Evolutionary conservation across 1,140 invertebrate genomes (phyloP), one percentile per base, ranked within the genome.

Genomic region (Aphaenogaster ashmeadi): DNA sequence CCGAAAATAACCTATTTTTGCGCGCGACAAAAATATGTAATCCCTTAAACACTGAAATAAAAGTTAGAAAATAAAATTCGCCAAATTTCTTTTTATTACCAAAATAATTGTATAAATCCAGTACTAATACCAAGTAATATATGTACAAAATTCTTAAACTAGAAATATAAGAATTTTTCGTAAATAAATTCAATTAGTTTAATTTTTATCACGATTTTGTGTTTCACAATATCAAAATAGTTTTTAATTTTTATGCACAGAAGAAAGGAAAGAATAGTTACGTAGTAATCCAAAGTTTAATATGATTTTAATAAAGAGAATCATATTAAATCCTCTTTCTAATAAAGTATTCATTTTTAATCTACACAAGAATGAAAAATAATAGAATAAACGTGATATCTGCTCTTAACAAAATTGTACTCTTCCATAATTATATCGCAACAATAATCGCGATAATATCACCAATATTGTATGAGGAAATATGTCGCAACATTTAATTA

Each of bases 401-500:
- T 75, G 13, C 9, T 38, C 13, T 72, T 33, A 47, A 78, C 3
- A 15, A 50, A 50, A 67, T 79, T 52, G 11, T 74, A 72, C 36
- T 50, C 21, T 69, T 13, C n/a, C 1, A 2, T 13, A 77, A 47
- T 27, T 18, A n/a, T 52, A 41, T 69, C 38, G 0, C 11, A 21
- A 9, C 7, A n/a, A 36, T 38, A 3, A 38, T 52, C 1, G 60
- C 11, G 33, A 21, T 52, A 58, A 56, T 21, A 69, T 21, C 50
- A 4, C 7, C 18, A n/a, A 33, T 52, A 80, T 21, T 3, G 6
- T 13, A 41, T 44, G 44, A 58, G 11, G 7, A n/a, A 56, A 47
- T 47, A 47, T 58, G 11, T 58, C 13, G 18, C 13, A 9, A 54
- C 11, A 69, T 81, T 60, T 60, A 38, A 84, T 84, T 75, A 84